Evolutionary conservation across 2,888 invertebrate species (phyloP), one percentile per base, ranked within the genome.

Genomic region (Clivina fossor): DNA sequence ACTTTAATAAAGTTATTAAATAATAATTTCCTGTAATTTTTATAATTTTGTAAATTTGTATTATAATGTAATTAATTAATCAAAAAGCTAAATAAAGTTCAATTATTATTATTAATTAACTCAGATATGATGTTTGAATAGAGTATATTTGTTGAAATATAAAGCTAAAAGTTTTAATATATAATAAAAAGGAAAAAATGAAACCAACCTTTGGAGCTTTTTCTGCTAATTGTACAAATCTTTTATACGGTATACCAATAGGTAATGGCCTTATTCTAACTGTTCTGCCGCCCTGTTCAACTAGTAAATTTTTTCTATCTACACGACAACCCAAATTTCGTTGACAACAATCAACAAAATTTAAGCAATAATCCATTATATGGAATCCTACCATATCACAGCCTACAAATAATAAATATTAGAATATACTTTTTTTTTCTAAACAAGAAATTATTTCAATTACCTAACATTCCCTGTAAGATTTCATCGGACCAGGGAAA

Each of bases 401-500:
- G 64, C 89, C 88, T 55, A 32, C 11, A 26, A 43, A 3, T 9
- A 2, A 15, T 1, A 33, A 13, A 24, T 15, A 55, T 30, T 40
- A 4, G 19, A 88, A n/a, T n/a, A n/a, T n/a, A n/a, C n/a, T n/a
- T n/a, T n/a, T n/a, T n/a, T n/a, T n/a, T n/a, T n/a, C n/a, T n/a
- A n/a, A n/a, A n/a, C n/a, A n/a, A n/a, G n/a, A n/a, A n/a, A n/a
- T n/a, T n/a, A 24, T 41, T 13, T n/a, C 16, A 41, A 7, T 40
- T 55, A 55, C 55, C 55, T 47, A 95, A 79, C 80, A 95, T 88
- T 60, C 94, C 94, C 73, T 93, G 92, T 20, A 95, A 79, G 51
- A 95, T 87, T 76, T 93, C 93, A 73, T 93, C 93, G n/a, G 90
- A 88, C 90, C 93, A 92, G 1, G 93, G 93, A 66, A 94, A 88